Conservation (phyloP, 1,140 invertebrate genomes). For the Euglossa dilemma region DNA sequence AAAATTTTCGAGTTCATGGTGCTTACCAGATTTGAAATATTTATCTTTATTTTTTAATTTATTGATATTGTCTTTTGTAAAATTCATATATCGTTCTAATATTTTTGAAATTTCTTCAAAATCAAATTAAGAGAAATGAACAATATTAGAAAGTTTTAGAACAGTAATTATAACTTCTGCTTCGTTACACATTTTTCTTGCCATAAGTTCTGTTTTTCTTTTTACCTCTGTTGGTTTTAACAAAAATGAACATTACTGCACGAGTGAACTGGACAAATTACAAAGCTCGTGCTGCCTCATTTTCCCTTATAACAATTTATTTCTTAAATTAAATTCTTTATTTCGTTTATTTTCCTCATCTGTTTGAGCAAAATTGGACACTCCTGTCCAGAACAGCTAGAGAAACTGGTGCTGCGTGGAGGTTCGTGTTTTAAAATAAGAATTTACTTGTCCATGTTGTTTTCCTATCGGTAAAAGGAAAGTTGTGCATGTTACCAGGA, state of each 20-base stretch:
- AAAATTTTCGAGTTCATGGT: too few species aligned
- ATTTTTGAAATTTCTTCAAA: too few species aligned
- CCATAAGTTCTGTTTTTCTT: not conserved
- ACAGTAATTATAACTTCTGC: too few species aligned
- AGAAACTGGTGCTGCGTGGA: not conserved
- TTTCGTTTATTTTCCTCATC: not conserved
- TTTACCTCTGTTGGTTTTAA: not conserved
- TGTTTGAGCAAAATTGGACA: not conserved
- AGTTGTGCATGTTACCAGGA: not conserved
- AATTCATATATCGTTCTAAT: too few species aligned
- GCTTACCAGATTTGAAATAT: too few species aligned
- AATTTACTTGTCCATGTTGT: not conserved
- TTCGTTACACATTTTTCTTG: too few species aligned
- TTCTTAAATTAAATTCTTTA: not conserved
- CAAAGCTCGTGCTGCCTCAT: not conserved
- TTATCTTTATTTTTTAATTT: too few species aligned
- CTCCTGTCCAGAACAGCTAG: not conserved
- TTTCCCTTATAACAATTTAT: not conserved
- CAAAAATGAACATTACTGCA: not conserved
- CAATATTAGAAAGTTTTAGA: too few species aligned
- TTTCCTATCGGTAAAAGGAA: not conserved
- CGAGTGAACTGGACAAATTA: not conserved
- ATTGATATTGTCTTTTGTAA: too few species aligned
- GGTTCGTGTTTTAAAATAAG: not conserved
- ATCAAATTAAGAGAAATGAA: too few species aligned